Percentiles rank a stretch among this genome's conserved stretches.
Conservation (phyloP, 1,140 invertebrate species). For the Aphaenogaster ashmeadi region DNA sequence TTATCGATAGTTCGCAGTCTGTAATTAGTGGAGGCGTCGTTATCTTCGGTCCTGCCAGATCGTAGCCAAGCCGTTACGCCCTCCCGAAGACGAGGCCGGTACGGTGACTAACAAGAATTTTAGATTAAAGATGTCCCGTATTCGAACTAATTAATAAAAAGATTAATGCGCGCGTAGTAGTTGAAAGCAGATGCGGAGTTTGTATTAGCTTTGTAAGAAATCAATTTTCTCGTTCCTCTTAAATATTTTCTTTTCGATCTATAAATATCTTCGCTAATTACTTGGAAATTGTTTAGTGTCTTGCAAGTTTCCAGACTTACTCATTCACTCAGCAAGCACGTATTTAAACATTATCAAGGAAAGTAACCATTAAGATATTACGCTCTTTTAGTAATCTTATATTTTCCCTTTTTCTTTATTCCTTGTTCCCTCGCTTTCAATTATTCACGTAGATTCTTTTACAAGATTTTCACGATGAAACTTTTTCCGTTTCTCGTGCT, state of each 20-base stretch:
- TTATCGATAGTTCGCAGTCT: constrained; percentile 67
- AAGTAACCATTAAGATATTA: constrained; percentile 30
- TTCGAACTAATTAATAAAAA: constrained; percentile 51
- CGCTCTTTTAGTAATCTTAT: not conserved
- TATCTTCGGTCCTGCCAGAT: constrained; percentile 24
- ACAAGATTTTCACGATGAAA: not conserved
- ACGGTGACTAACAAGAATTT: constrained; percentile 47
- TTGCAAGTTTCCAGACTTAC: constrained; percentile 20
- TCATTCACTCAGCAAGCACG: constrained; percentile 19
- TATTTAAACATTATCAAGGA: constrained; percentile 49
- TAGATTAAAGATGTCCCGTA: constrained; percentile 45
- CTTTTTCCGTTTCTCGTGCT: not conserved
- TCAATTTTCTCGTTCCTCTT: constrained; percentile 41
- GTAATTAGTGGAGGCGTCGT: constrained; percentile 63
- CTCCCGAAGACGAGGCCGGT: constrained; percentile 4
- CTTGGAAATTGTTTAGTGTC: constrained; percentile 55
- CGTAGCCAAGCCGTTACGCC: constrained; percentile 7
- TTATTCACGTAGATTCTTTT: constrained; percentile 27
- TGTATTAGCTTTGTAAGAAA: constrained; percentile 24
- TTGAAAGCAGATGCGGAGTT: constrained; percentile 21
- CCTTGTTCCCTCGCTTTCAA: not conserved
- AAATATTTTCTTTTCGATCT: constrained; percentile 51
- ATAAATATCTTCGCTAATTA: constrained; percentile 52
- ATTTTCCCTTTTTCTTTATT: not conserved
- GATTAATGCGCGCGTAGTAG: constrained; percentile 35